Conservation (phyloP, 2,888 invertebrate species). For the Sphaeridia pumilis region DNA sequence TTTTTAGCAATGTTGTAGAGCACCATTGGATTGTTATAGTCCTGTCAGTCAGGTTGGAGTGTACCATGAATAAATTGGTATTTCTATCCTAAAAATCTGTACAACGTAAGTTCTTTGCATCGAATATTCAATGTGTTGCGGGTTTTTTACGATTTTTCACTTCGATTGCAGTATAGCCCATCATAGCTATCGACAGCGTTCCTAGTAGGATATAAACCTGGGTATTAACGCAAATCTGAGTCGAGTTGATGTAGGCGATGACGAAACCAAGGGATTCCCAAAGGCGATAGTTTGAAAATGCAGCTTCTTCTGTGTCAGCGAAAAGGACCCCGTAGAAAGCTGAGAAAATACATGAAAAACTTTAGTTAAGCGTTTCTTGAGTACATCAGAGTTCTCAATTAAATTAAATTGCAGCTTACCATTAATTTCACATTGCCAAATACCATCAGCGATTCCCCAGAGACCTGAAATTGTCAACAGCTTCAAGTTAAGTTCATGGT, state of each 20-base stretch:
- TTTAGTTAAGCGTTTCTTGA: not conserved
- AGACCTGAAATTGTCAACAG: not conserved
- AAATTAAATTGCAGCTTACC: too few species aligned
- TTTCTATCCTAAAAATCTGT: too few species aligned
- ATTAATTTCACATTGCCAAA: slow-evolving; percentile 94
- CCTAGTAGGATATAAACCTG: slow-evolving; percentile 59
- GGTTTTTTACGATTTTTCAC: slow-evolving; percentile 10
- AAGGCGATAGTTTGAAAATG: slow-evolving; percentile 80
- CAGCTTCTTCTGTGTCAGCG: slow-evolving; percentile 61
- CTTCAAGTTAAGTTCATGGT: not conserved
- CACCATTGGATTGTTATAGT: too few species aligned
- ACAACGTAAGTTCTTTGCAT: too few species aligned
- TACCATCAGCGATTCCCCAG: slow-evolving; percentile 58
- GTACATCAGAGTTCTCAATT: too few species aligned
- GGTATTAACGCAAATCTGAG: slow-evolving; percentile 58
- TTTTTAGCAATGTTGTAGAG: too few species aligned
- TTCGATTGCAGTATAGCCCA: slow-evolving; percentile 61
- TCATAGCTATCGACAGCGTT: slow-evolving; percentile 57
- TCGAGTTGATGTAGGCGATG: slow-evolving; percentile 66
- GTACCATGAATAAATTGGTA: too few species aligned
- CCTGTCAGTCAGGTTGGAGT: too few species aligned
- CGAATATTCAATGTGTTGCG: too few species aligned
- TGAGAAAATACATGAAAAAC: slow-evolving; percentile 3
- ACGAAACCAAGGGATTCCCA: slow-evolving; percentile 89
- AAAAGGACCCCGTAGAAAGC: slow-evolving; percentile 22